Evolutionary conservation across 2,113 vertebrate genomes (phyloP).

Genomic region (Nyctereutes procyonoides): DNA sequence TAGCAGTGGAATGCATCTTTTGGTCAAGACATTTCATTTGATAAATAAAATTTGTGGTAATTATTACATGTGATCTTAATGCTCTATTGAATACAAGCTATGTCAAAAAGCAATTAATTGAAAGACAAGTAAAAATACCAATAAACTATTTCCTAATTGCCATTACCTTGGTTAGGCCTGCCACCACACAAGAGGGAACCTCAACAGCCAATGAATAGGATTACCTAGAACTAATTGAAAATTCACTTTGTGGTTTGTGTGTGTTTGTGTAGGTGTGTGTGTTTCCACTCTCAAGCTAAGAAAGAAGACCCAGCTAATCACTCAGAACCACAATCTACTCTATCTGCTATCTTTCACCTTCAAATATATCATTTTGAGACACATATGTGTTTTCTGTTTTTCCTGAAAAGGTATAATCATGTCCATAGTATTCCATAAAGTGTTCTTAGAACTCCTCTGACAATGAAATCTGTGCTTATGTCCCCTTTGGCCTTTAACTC

Average conservation of each 20-base stretch:
- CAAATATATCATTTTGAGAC: background rate
- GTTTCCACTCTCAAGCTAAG: background rate
- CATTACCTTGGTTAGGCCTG: background rate
- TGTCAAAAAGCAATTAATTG: slow-evolving; percentile 27
- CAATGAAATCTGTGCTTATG: background rate
- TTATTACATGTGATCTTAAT: background rate
- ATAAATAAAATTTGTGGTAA: slow-evolving; percentile 25
- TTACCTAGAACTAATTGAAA: background rate
- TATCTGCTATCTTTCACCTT: background rate
- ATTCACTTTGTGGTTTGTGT: background rate
- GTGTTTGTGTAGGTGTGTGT: background rate
- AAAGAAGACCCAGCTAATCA: background rate
- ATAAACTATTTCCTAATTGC: background rate
- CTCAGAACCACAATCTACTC: background rate
- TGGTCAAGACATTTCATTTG: slow-evolving; percentile 11
- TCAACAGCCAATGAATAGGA: background rate
- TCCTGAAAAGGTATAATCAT: background rate
- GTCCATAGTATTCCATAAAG: background rate
- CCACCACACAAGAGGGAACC: background rate
- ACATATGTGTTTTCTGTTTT: background rate
- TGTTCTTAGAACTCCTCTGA: background rate
- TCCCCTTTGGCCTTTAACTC: background rate
- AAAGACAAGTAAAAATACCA: slow-evolving; percentile 30
- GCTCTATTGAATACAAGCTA: background rate
- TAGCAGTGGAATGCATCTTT: background rate